Conservation (phyloP, 2,113 vertebrate genomes). For the Ornithorhynchus anatinus region DNA sequence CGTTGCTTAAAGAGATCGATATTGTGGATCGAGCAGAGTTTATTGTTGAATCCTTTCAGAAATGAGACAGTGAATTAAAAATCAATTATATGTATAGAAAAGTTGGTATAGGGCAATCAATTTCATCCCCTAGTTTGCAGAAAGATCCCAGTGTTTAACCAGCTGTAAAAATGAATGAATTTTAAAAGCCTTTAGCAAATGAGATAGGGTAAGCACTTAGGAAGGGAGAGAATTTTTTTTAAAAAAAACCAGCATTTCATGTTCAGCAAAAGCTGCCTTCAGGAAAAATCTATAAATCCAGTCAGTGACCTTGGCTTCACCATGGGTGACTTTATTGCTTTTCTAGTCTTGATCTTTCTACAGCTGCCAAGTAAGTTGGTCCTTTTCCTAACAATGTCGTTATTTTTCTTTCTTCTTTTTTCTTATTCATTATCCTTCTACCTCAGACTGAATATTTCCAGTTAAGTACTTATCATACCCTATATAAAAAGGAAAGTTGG, state of each 20-base stretch:
- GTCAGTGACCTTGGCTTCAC: constrained; percentile 70
- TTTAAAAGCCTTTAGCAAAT: constrained; percentile 65
- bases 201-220: constrained; percentile 28
- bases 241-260: constrained; percentile 38
- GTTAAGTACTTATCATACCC: neutral
- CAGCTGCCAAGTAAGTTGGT: constrained; percentile 29
- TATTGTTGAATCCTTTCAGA: constrained; percentile 61
- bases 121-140: constrained; percentile 66
- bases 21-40: constrained; percentile 43
- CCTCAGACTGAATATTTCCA: constrained; percentile 9
- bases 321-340: constrained; percentile 18
- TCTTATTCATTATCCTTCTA: neutral
- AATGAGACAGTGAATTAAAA: constrained; percentile 71
- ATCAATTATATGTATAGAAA: constrained; percentile 67
- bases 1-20: constrained; percentile 52
- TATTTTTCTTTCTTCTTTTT: constrained; percentile 26
- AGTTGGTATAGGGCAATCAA: constrained; percentile 62
- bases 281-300: constrained; percentile 77
- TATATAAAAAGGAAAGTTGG: constrained; percentile 5
- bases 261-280: constrained; percentile 67
- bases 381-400: constrained; percentile 8
- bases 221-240: constrained; percentile 26
- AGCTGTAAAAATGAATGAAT: constrained; percentile 60
- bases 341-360: constrained; percentile 20
- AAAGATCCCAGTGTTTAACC: constrained; percentile 67